These are phyloP conservation scores for Dichetophora obliterata DNA, from an alignment of 2,888 invertebrate genomes.

Conservation along the genomic window DNA sequence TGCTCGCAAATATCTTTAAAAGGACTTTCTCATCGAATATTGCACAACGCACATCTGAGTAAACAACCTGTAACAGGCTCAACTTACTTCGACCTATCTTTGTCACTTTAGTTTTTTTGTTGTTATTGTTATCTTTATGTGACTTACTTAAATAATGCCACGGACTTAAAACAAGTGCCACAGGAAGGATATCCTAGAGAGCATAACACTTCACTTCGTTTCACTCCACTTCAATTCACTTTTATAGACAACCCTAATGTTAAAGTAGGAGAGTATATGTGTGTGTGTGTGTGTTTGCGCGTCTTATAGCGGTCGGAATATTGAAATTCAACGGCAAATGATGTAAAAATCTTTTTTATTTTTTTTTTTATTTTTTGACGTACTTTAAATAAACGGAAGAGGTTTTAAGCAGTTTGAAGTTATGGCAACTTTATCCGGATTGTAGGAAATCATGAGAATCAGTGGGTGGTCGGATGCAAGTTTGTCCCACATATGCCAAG, in stretches of 20 bases:
- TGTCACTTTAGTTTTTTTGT: not conserved
- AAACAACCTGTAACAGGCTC: conserved; percentile 21
- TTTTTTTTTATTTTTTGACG: not conserved
- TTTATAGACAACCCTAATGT: not conserved
- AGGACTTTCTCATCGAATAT: not conserved
- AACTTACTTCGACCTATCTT: no score
- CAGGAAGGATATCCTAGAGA: conserved; percentile 20
- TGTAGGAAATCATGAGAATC: not conserved
- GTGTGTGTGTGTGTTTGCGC: no score
- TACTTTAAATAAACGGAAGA: not conserved
- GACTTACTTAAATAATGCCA: not conserved
- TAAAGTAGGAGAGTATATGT: not conserved
- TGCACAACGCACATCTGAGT: conserved; percentile 24
- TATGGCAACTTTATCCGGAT: conserved; percentile 18
- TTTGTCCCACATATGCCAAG: no score
- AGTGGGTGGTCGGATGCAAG: no score
- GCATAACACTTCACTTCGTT: not conserved
- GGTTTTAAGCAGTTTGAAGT: not conserved
- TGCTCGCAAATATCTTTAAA: not conserved
- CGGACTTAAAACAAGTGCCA: not conserved
- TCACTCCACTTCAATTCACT: not conserved
- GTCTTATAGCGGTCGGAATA: not conserved
- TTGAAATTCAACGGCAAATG: not conserved
- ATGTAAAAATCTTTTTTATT: not conserved
- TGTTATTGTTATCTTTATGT: not conserved